These are phyloP conservation scores for Hirudinaria manillensis DNA, from an alignment of 2,888 invertebrate species.

Conservation along the genomic window DNA sequence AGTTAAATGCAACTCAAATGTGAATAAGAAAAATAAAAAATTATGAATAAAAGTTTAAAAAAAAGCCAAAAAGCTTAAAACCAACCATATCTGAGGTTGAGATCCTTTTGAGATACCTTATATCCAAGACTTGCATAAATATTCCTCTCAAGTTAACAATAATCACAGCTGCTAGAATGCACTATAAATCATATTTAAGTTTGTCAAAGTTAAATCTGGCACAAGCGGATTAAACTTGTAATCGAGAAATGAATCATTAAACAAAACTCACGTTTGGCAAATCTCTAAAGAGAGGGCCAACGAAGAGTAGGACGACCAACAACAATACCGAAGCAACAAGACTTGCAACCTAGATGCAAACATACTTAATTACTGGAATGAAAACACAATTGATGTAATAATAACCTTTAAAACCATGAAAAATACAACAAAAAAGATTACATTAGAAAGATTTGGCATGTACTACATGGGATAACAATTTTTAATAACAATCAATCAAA, in stretches of 20 bases:
- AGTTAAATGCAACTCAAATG: neutral
- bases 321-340: constrained; percentile 69
- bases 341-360: constrained; percentile 35
- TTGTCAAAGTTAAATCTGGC: neutral
- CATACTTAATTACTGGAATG: neutral
- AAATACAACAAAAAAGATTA: neutral
- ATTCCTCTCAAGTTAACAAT: constrained; percentile 52
- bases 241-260: neutral
- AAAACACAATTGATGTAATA: neutral
- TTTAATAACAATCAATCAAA: too few relatives aligned
- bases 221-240: neutral
- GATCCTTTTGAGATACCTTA: constrained; percentile 48
- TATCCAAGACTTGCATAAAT: constrained; percentile 51
- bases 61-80: constrained; percentile 21
- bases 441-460: too few relatives aligned
- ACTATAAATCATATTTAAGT: constrained; percentile 45
- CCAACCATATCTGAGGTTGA: constrained; percentile 54
- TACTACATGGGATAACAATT: too few relatives aligned
- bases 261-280: constrained; percentile 62
- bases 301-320: constrained; percentile 72
- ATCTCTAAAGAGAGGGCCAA: constrained; percentile 80
- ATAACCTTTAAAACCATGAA: neutral
- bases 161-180: constrained; percentile 51
- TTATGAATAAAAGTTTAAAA: neutral
- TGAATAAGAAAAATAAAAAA: neutral